Base-by-base conservation (phyloP, 2,113 vertebrate genomes). In the Melanotaenia duboulayi region DNA sequence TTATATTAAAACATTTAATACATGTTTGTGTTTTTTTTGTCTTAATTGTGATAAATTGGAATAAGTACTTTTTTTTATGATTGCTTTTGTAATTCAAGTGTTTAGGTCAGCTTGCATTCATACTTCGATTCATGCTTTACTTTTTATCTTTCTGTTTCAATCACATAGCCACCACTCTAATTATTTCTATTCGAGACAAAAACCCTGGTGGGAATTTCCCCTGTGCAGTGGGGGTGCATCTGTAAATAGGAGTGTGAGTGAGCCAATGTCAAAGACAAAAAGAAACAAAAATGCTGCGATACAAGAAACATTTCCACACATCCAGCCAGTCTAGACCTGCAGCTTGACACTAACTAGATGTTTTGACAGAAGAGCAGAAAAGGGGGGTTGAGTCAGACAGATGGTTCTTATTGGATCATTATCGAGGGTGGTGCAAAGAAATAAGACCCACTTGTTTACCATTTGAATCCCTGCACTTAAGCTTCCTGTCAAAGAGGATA, bases 331-430 rank as follows among this genome's bases (percentile, higher is more conserved):
- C 20, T 17, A 37, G 46, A 74, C 74, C 3, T 28, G 17, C 42
- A 51, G 42, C 42, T 37, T 32, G 49, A 57, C 32, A 24, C 28
- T 44, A 48, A 48, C 68, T 61, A 67, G 61, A 76, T 67, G 50
- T 62, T 72, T 51, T 76, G 80, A 78, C 75, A 73, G 71, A 39
- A 50, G 40, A 35, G 60, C 39, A 57, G 78, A 57, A 46, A 59
- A 66, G 64, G 22, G 65, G 61, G 64, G 57, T 42, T 40, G 62
- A 63, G 76, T 67, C 68, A 65, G 16, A 71, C 42, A 74, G 63
- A 78, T 62, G 59, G 57, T 69, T 84, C 67, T 81, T 63, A 84
- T 74, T 89, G 87, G 76, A 79, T 84, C 71, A 65, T 81, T 72
- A 87, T 14, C 23, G 71, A 89, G 65, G 76, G 70, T 78, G 80